Base-by-base conservation (phyloP, 2,113 vertebrate genomes). In the Mixornis gularis region DNA sequence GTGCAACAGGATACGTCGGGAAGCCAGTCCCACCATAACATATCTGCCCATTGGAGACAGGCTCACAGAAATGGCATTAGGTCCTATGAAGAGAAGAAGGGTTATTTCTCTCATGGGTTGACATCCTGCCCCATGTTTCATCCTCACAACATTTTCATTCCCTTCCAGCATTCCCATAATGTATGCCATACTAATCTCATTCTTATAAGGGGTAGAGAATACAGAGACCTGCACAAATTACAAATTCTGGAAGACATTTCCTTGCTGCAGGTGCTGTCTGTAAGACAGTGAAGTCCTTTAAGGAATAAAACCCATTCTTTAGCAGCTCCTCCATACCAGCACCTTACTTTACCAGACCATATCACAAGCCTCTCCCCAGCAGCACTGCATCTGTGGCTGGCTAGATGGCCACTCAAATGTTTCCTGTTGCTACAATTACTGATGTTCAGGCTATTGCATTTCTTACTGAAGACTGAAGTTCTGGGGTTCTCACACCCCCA, bases 31-130 rank as follows among this genome's bases (percentile, higher is more conserved):
- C 53, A 99, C 99, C 99, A 99, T 99, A 21, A 99, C 99, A 0
- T 99, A 99, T 55, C 99, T 98, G 93, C 99, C 99, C 99, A 99
- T 98, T 2, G 99, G 99, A 80, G 99, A 99, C 92, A 99, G 94
- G 95, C 99, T 99, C 80, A 99, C 99, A 0, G 99, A 99, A 97
- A 99, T 99, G 48, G 99, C 99, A 53, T 99, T 99, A 14, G 99
- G 99, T 96, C 99, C 99, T 99, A 68, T 0, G 32, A 27, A 91
- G 60, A 79, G 76, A 95, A 94, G 4, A 96, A 6, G 30, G 4
- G 8, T 81, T 71, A 87, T 46, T 79, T 65, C 32, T 77, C 17
- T 82, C 56, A 49, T 9, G 24, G 29, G 5, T 5, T 53, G 40
- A 56, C 49, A 64, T 29, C 17, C 29, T 27, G 53, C n/a, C 44